These are phyloP conservation scores for Cartodere bifasciata DNA, from an alignment of 2,888 invertebrate species.

Conservation along the genomic window DNA sequence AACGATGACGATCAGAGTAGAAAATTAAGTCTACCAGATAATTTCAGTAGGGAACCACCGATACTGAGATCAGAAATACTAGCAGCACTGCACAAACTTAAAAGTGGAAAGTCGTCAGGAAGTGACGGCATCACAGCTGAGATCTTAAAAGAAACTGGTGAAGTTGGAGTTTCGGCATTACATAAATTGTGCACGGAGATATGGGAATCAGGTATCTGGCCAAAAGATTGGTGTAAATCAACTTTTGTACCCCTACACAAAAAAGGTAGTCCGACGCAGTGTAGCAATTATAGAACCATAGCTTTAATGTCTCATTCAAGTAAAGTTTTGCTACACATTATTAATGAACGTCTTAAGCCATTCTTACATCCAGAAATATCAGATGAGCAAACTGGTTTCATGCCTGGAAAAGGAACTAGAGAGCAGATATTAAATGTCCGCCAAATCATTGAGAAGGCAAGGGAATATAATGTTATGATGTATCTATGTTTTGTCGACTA, in stretches of 20 bases:
- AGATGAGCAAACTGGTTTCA: slow-evolving; percentile 8
- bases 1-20: slow-evolving; percentile 1
- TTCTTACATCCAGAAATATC: slow-evolving; percentile 6
- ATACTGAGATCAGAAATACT: slow-evolving; percentile 5
- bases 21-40: slow-evolving; percentile 1
- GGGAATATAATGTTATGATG: slow-evolving; percentile 6
- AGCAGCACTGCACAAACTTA: slow-evolving; percentile 4
- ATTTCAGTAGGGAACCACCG: slow-evolving; percentile 3
- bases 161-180: slow-evolving; percentile 4
- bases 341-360: slow-evolving; percentile 7
- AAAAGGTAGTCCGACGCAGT: slow-evolving; percentile 5
- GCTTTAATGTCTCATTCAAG: slow-evolving; percentile 5
- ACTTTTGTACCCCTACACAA: slow-evolving; percentile 5
- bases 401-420: slow-evolving; percentile 8
- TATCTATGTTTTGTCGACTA: slow-evolving; percentile 10
- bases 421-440: slow-evolving; percentile 8
- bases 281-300: slow-evolving; percentile 7
- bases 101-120: too few species aligned
- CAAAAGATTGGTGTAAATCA: slow-evolving; percentile 8
- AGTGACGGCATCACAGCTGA: slow-evolving; percentile 7
- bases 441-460: slow-evolving; percentile 9
- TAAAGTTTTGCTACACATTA: slow-evolving; percentile 5
- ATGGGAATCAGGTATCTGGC: slow-evolving; percentile 6
- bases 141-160: slow-evolving; percentile 3
- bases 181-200: slow-evolving; percentile 5